Evolutionary conservation across 2,888 invertebrate species (phyloP).

Genomic region (Leucania comma): DNA sequence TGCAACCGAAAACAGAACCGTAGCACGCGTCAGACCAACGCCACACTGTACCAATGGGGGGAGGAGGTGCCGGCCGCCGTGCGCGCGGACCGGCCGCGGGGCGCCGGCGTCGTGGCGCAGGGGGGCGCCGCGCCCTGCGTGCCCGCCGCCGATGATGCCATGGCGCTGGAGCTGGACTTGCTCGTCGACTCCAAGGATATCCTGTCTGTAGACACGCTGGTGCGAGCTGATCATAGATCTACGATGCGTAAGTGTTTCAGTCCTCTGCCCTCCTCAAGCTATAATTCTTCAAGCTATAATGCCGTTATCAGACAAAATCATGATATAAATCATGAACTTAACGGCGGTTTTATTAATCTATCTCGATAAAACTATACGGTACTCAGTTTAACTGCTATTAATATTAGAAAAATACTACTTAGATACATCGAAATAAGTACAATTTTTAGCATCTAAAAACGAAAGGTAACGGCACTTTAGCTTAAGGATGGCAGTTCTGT

Average conservation of each 20-base stretch:
- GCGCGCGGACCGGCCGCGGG: constrained; percentile 67
- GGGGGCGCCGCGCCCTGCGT: constrained; percentile 72
- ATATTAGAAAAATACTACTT: no score
- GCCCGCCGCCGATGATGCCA: constrained; percentile 66
- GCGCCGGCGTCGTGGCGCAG: constrained; percentile 71
- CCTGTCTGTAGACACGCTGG: constrained; percentile 91
- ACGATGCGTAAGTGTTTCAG: constrained; percentile 73
- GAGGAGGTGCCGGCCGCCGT: constrained; percentile 69
- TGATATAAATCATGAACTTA: no score
- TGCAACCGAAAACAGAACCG: constrained; percentile 72
- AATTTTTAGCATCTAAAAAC: no score
- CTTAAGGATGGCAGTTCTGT: no score
- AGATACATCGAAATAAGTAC: no score
- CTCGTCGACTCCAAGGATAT: constrained; percentile 87
- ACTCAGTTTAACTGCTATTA: no score
- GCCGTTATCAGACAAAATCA: no score
- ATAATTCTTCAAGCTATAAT: no score
- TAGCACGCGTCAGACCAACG: constrained; percentile 77
- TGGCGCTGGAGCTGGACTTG: constrained; percentile 84
- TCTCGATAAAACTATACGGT: no score
- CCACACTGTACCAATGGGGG: constrained; percentile 67
- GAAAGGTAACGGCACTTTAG: no score
- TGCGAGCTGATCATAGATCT: constrained; percentile 91
- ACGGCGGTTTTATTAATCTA: no score
- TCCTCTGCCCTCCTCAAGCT: no score